phyloP scores from a whole-genome alignment of 2,888 invertebrate genomes.

The Coremacera marginata region DNA sequence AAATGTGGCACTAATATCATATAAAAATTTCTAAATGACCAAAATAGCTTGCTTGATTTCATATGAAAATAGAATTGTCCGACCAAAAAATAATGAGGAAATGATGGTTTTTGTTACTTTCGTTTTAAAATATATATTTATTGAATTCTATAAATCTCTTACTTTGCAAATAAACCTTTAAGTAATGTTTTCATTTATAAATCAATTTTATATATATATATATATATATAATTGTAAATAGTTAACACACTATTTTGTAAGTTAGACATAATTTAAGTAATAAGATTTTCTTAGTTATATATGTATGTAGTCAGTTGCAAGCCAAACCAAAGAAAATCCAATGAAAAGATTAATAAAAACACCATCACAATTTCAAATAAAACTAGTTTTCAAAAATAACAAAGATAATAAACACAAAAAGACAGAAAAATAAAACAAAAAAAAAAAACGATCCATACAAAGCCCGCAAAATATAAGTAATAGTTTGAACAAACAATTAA shows the following conservation, averaged over 20 bases:
- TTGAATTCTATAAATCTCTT: too few relatives aligned
- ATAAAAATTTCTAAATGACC: too few relatives aligned
- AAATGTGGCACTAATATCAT: too few relatives aligned
- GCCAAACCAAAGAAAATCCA: conserved; percentile 3
- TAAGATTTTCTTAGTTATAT: background rate
- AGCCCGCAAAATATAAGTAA: background rate
- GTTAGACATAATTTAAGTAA: background rate
- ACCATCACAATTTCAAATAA: background rate
- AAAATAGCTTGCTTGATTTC: too few relatives aligned
- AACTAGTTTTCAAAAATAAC: background rate
- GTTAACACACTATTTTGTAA: background rate
- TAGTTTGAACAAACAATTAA: conserved; percentile 28
- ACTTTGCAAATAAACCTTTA: too few relatives aligned
- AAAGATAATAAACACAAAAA: background rate
- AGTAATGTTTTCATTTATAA: too few relatives aligned
- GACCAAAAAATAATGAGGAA: too few relatives aligned
- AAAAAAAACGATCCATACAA: background rate
- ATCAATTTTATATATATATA: too few relatives aligned
- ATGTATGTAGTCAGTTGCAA: background rate
- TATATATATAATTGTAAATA: background rate
- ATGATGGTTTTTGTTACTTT: too few relatives aligned
- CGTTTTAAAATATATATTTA: too few relatives aligned
- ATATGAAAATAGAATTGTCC: too few relatives aligned
- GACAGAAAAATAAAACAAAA: background rate
- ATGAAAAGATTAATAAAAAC: background rate